Evolutionary conservation across 2,797 vertebrate species (phyloP).

Genomic region (Limnodromus scolopaceus): DNA sequence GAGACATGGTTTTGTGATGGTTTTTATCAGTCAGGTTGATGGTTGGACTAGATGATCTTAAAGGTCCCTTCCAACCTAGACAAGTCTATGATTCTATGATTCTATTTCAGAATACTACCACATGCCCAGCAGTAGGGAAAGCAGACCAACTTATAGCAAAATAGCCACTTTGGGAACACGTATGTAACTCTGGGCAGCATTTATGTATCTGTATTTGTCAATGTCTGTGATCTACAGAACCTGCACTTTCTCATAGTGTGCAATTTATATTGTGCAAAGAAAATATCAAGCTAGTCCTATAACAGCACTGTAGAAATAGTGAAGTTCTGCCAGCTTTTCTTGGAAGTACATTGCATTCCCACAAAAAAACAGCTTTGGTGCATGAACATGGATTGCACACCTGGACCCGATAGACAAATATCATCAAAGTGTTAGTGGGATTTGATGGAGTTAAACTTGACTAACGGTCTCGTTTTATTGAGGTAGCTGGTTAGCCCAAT

Average conservation of each 20-base stretch:
- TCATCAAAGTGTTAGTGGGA: not conserved
- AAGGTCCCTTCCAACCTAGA: no score
- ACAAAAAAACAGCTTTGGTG: not conserved
- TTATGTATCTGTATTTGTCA: not conserved
- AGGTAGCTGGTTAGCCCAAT: not conserved
- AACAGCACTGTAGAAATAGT: not conserved
- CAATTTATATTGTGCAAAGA: not conserved
- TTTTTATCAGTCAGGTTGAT: no score
- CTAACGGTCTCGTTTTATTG: not conserved
- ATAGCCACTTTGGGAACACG: not conserved
- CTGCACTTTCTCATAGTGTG: not conserved
- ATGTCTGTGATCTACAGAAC: not conserved
- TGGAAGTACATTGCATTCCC: not conserved
- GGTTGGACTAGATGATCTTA: no score
- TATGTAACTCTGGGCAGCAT: not conserved
- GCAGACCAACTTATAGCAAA: not conserved
- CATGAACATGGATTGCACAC: not conserved
- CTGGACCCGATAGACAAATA: not conserved
- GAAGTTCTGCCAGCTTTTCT: not conserved
- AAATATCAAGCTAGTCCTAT: not conserved
- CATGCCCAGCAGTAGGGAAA: not conserved
- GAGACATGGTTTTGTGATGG: no score
- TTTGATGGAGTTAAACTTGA: not conserved
- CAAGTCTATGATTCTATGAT: no score
- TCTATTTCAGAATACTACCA: not conserved